Percentiles rank a stretch among this genome's conserved stretches.
Conservation (phyloP, 2,888 invertebrate genomes). For the Drymonia ruficornis region DNA sequence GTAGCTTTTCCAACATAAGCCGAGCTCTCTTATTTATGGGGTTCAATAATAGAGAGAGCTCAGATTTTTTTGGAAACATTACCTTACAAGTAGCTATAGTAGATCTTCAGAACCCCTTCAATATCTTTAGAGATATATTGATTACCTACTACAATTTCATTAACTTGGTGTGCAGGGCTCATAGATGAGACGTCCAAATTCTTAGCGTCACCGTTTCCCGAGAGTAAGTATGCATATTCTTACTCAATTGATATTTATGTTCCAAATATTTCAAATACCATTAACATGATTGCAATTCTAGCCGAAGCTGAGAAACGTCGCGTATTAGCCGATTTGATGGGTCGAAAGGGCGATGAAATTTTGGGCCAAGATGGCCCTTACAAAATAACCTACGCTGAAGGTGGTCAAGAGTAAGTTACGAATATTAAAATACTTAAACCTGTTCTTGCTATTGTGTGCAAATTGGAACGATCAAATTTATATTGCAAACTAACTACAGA, state of each 20-base stretch:
- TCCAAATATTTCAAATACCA: neutral
- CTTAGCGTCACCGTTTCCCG: slow-evolving; percentile 56
- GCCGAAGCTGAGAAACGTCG: slow-evolving; percentile 55
- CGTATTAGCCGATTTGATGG: slow-evolving; percentile 61
- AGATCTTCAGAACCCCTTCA: too few species aligned
- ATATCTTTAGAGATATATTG: too few species aligned
- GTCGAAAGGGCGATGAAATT: slow-evolving; percentile 47
- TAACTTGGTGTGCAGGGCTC: slow-evolving; percentile 41
- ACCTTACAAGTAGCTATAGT: too few species aligned
- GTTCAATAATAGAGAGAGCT: too few species aligned
- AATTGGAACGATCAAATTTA: slow-evolving; percentile 1
- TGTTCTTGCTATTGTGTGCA: neutral
- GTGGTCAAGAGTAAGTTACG: slow-evolving; percentile 58
- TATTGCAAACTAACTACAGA: slow-evolving; percentile 33
- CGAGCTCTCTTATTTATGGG: too few species aligned
- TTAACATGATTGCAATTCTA: slow-evolving; percentile 21
- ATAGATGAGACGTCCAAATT: slow-evolving; percentile 63
- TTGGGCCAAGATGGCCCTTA: slow-evolving; percentile 53
- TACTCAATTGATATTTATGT: neutral
- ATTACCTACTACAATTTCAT: neutral
- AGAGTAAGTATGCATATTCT: slow-evolving; percentile 50
- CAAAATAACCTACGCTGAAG: slow-evolving; percentile 59
- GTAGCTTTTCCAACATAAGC: too few species aligned
- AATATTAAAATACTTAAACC: neutral
- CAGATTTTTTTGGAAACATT: too few species aligned